Base-by-base conservation (phyloP, 2,797 vertebrate genomes). In the Falco concolor region DNA sequence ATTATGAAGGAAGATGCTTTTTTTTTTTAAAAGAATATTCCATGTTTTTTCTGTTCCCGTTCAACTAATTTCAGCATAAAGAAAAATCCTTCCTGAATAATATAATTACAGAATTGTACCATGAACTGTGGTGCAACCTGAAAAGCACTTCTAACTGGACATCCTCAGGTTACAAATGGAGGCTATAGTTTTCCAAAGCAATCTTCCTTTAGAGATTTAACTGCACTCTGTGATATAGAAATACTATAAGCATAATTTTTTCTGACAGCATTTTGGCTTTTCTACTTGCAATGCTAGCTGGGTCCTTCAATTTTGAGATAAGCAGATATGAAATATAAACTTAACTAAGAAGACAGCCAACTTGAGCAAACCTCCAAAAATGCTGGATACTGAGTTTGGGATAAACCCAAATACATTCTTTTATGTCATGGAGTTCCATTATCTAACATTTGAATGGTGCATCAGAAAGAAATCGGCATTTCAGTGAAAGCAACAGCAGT, bases 291-390 rank as follows among this genome's bases (percentile, higher is more conserved):
- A 27, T 59, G 13, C 15, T 50, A 68, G n/a, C 34, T 84, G 42
- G 1, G 7, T 84, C 73, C 34, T 89, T 80, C 42, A 69, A 12
- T 59, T 93, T 57, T 80, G 44, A 93, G 72, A 92, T 59, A 84
- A 91, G 50, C 13, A 78, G 36, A 84, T 52, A 75, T 5, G 18
- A 94, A 93, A 91, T 69, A 78, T 32, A 91, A 73, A 38, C 61
- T 52, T 87, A 63, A 7, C 17, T 75, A 52, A 64, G 45, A 84
- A 57, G 19, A 36, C 27, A 96, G 21, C 8, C n/a, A 76, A 13
- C 20, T 34, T 89, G 40, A 87, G 6, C 16, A 82, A 90, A 60
- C 5, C 6, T 86, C 30, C 5, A 75, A 54, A 92, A 80, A 42
- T 27, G 16, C 23, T 84, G 50, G 40, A 65, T 69, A 36, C 14